Percentiles rank a stretch among this genome's conserved stretches.
These are phyloP conservation scores for Silurus meridionalis DNA, from an alignment of 2,113 vertebrate genomes.

Conservation along the genomic window DNA sequence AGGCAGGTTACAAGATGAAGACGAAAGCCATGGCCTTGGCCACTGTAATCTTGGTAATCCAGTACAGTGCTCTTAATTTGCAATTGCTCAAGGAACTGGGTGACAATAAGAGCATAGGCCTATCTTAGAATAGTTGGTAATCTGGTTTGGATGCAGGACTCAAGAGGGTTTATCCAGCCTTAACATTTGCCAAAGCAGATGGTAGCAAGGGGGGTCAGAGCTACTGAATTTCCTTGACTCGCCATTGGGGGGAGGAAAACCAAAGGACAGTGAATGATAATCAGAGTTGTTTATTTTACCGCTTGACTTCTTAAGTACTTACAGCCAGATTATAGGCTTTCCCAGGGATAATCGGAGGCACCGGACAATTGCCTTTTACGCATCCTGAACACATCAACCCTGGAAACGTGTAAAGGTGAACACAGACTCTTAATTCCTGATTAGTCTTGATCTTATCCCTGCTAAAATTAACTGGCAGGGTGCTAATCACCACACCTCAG, in stretches of 20 bases:
- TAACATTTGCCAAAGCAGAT: conserved; percentile 81
- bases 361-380: conserved; percentile 82
- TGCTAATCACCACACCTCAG: conserved; percentile 75
- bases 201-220: conserved; percentile 64
- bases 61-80: conserved; percentile 72
- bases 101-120: conserved; percentile 66
- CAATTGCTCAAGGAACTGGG: conserved; percentile 75
- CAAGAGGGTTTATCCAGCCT: conserved; percentile 74
- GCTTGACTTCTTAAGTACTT: conserved; percentile 84
- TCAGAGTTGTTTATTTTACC: conserved; percentile 88
- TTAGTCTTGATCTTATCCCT: conserved; percentile 79
- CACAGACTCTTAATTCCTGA: conserved; percentile 81
- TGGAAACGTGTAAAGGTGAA: conserved; percentile 68
- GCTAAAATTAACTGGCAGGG: conserved; percentile 80
- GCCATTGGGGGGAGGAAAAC: conserved; percentile 53
- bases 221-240: conserved; percentile 61
- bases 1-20: conserved; percentile 62
- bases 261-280: conserved; percentile 80
- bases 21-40: conserved; percentile 65
- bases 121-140: conserved; percentile 74
- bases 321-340: conserved; percentile 84
- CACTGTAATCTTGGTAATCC: conserved; percentile 75
- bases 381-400: conserved; percentile 75
- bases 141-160: conserved; percentile 76
- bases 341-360: conserved; percentile 80